These are phyloP conservation scores for Chalcis sispes DNA, from an alignment of 2,888 invertebrate species.

Conservation along the genomic window DNA sequence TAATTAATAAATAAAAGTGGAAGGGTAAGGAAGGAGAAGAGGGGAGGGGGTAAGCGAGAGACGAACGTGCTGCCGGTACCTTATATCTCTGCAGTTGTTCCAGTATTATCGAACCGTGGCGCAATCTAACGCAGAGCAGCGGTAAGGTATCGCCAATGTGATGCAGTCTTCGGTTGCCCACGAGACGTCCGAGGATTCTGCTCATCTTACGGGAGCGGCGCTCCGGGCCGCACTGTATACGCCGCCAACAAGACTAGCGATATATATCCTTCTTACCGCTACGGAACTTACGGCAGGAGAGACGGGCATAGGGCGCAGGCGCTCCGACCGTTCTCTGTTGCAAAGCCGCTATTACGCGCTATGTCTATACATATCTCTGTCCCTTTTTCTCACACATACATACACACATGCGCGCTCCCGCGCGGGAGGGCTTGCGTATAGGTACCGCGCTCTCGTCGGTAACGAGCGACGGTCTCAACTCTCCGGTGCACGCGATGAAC, in stretches of 20 bases:
- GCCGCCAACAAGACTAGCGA: neutral
- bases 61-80: conserved; percentile 10
- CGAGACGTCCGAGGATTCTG: conserved; percentile 16
- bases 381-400: neutral
- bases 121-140: neutral
- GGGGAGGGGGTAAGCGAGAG: neutral
- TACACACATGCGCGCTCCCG: too few species aligned
- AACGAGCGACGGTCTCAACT: too few species aligned
- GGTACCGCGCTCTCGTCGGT: too few species aligned
- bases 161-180: neutral
- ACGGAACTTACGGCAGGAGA: too few species aligned
- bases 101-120: neutral
- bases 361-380: too few species aligned
- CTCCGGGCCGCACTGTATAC: conserved; percentile 41
- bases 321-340: conserved; percentile 15
- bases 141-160: neutral
- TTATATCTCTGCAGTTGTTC: conserved; percentile 21
- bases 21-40: neutral
- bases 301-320: conserved; percentile 7
- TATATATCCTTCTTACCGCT: neutral
- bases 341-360: too few species aligned
- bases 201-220: conserved; percentile 42
- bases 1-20: too few species aligned
- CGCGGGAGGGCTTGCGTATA: too few species aligned
- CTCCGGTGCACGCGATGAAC: too few species aligned